Percentiles rank a stretch among this genome's conserved stretches.
These are phyloP conservation scores for Paramisgurnus dabryanus DNA, from an alignment of 2,113 vertebrate species.

Conservation along the genomic window DNA sequence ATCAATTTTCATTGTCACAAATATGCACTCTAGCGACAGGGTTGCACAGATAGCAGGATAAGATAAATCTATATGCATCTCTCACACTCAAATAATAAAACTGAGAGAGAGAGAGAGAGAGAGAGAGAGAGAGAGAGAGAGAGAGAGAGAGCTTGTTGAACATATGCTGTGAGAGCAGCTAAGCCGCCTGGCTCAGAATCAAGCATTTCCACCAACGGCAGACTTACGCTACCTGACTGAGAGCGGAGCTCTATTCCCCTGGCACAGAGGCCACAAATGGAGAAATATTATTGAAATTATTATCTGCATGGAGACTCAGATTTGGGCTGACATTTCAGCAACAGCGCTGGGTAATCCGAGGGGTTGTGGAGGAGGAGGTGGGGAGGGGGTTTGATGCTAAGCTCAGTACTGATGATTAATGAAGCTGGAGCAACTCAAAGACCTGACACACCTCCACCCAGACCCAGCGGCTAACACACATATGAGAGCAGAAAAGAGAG, in stretches of 20 bases:
- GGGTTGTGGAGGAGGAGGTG: slow-evolving; percentile 99
- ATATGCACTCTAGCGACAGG: slow-evolving; percentile 24
- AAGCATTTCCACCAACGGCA: slow-evolving; percentile 99
- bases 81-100: slow-evolving; percentile 97
- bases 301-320: slow-evolving; percentile 99
- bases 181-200: slow-evolving; percentile 99
- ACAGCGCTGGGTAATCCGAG: slow-evolving; percentile 98
- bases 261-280: slow-evolving; percentile 99
- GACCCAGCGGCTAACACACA: slow-evolving; percentile 83
- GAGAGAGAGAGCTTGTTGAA: slow-evolving; percentile 97
- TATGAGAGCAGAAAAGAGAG: slow-evolving; percentile 71
- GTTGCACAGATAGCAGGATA: slow-evolving; percentile 67
- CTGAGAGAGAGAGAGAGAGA: slow-evolving; percentile 39
- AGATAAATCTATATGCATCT: slow-evolving; percentile 96
- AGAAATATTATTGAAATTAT: slow-evolving; percentile 99
- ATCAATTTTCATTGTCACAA: slow-evolving; percentile 49
- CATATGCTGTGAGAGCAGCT: slow-evolving; percentile 98
- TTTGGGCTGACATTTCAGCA: slow-evolving; percentile 99
- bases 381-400: slow-evolving; percentile 94
- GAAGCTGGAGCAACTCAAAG: slow-evolving; percentile 94
- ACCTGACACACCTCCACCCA: slow-evolving; percentile 97
- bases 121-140: slow-evolving; percentile 75
- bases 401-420: slow-evolving; percentile 99
- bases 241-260: slow-evolving; percentile 98
- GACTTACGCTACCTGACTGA: slow-evolving; percentile 99